These are phyloP conservation scores for Syngnathus rostellatus DNA, from an alignment of 2,797 vertebrate species.

Conservation along the genomic window DNA sequence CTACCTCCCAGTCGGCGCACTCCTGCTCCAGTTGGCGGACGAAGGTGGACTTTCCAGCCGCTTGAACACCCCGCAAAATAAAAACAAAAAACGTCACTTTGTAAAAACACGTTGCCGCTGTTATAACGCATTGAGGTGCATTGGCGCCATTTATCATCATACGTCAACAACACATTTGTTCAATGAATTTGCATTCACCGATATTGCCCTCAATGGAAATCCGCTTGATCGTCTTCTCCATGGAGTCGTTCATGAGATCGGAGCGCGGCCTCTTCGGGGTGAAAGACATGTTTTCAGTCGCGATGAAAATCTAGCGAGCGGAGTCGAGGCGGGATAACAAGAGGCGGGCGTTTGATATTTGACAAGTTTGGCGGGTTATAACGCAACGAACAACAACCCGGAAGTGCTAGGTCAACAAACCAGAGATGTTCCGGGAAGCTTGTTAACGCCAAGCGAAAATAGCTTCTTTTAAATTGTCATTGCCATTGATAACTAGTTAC, in stretches of 20 bases:
- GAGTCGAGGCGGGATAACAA: too few species aligned
- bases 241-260: conserved; percentile 29
- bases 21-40: conserved; percentile 77
- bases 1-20: conserved; percentile 82
- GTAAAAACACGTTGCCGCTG: neutral
- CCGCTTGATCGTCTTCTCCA: conserved; percentile 67
- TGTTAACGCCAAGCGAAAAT: neutral
- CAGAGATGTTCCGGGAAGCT: neutral
- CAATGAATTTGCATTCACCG: conserved; percentile 63
- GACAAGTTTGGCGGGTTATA: neutral
- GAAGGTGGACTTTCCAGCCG: conserved; percentile 87
- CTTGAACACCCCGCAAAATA: conserved; percentile 53
- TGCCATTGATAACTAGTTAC: neutral
- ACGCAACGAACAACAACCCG: neutral
- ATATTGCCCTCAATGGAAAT: conserved; percentile 88
- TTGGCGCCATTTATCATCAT: neutral
- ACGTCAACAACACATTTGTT: neutral
- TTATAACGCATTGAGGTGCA: neutral
- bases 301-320: neutral
- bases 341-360: too few species aligned
- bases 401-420: neutral
- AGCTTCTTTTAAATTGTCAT: neutral
- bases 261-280: conserved; percentile 71
- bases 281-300: conserved; percentile 62
- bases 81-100: neutral